Conservation (phyloP, 2,113 vertebrate species). For the Scatophagus argus region DNA sequence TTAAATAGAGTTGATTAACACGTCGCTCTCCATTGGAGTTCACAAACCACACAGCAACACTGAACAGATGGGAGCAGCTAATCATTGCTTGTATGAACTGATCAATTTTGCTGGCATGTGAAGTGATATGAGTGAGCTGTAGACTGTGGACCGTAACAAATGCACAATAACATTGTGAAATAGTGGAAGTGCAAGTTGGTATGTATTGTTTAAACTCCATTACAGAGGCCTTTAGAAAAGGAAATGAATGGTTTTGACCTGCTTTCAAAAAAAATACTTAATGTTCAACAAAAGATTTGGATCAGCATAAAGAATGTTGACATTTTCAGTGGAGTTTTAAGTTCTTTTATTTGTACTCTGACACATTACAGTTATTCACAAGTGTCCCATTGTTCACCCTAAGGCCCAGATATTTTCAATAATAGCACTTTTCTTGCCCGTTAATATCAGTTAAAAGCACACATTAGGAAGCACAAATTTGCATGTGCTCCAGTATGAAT, state of each 20-base stretch:
- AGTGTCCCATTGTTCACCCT: background rate
- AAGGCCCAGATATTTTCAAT: background rate
- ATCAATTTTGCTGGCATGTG: constrained; percentile 43
- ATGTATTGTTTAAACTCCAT: background rate
- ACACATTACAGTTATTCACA: background rate
- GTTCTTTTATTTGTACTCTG: background rate
- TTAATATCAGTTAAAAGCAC: background rate
- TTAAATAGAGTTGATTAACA: background rate
- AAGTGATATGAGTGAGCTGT: constrained; percentile 17
- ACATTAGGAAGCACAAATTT: background rate
- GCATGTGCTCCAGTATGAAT: constrained; percentile 14
- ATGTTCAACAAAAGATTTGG: background rate
- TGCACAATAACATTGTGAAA: too few relatives aligned
- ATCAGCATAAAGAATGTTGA: background rate
- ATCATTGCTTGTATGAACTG: constrained; percentile 23
- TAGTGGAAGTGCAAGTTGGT: background rate
- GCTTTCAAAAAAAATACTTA: background rate
- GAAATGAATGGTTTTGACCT: background rate
- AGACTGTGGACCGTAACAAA: background rate
- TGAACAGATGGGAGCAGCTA: constrained; percentile 21
- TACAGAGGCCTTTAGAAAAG: background rate
- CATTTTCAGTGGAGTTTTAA: background rate
- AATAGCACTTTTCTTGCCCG: background rate
- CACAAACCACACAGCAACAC: constrained; percentile 59
- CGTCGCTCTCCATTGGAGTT: constrained; percentile 44